phyloP scores from a whole-genome alignment of 2,113 vertebrate genomes.

The Eubucco bourcierii region DNA sequence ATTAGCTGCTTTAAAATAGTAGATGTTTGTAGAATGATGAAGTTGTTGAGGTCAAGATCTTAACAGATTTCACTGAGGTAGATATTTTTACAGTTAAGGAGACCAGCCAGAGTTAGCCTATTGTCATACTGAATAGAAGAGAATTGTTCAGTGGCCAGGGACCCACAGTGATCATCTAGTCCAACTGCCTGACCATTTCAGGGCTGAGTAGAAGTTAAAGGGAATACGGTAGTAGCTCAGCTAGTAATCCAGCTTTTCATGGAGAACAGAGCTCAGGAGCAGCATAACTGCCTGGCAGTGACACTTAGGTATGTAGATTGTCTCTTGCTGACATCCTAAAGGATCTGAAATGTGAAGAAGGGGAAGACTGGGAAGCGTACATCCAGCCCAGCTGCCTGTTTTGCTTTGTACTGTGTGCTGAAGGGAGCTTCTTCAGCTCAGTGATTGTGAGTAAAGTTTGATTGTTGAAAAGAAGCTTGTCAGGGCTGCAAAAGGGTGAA shows the following conservation, averaged over 20 bases:
- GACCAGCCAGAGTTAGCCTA: background rate
- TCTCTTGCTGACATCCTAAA: background rate
- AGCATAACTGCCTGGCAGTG: background rate
- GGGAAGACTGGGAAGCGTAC: background rate
- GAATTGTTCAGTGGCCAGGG: accelerated
- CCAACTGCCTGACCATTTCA: background rate
- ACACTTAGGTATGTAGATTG: accelerated
- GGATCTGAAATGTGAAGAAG: background rate
- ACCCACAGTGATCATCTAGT: background rate
- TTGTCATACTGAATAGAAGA: background rate
- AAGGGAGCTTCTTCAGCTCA: background rate
- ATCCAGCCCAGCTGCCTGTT: background rate
- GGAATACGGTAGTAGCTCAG: background rate
- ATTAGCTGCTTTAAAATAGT: background rate
- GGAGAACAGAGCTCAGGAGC: background rate
- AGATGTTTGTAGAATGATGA: background rate
- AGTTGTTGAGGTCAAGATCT: background rate
- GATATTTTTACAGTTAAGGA: background rate
- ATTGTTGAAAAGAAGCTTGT: background rate
- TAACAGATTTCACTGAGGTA: background rate
- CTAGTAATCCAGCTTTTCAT: background rate
- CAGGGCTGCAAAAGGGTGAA: background rate
- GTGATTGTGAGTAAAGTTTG: background rate
- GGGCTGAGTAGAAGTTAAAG: background rate
- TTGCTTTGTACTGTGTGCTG: background rate